phyloP scores from a whole-genome alignment of 2,888 invertebrate genomes.

The Meghimatium bilineatum region DNA sequence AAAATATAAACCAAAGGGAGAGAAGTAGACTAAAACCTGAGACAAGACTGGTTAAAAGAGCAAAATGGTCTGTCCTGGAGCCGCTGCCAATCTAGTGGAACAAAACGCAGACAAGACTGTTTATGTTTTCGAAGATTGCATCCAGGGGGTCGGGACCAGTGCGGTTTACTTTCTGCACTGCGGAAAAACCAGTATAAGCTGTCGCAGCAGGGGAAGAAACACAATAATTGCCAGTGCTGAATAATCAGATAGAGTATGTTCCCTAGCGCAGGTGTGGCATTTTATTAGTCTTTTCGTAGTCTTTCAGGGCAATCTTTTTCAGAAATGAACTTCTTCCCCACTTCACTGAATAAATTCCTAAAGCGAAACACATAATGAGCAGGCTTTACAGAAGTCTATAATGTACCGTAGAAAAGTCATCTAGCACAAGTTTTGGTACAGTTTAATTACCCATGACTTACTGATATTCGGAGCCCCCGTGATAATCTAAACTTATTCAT shows the following conservation, averaged over 20 bases:
- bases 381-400: slow-evolving; percentile 36
- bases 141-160: slow-evolving; percentile 28
- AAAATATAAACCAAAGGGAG: slow-evolving; percentile 27
- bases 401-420: slow-evolving; percentile 11
- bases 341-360: slow-evolving; percentile 39
- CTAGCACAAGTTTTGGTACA: neutral
- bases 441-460: neutral
- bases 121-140: slow-evolving; percentile 40
- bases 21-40: slow-evolving; percentile 14
- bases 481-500: too few relatives aligned
- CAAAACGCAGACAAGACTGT: slow-evolving; percentile 37
- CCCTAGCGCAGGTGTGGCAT: slow-evolving; percentile 44
- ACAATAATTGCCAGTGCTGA: slow-evolving; percentile 42
- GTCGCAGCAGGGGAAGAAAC: slow-evolving; percentile 42
- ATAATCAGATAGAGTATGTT: slow-evolving; percentile 41
- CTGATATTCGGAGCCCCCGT: too few relatives aligned
- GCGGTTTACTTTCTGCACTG: slow-evolving; percentile 9
- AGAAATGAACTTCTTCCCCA: slow-evolving; percentile 31
- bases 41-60: slow-evolving; percentile 15
- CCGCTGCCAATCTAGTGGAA: slow-evolving; percentile 37
- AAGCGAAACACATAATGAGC: slow-evolving; percentile 20
- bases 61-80: neutral
- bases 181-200: neutral
- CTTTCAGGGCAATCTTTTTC: neutral
- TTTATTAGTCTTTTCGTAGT: slow-evolving; percentile 14